Conservation (phyloP, 2,888 invertebrate species). For the Marasmarcha lunaedactyla region DNA sequence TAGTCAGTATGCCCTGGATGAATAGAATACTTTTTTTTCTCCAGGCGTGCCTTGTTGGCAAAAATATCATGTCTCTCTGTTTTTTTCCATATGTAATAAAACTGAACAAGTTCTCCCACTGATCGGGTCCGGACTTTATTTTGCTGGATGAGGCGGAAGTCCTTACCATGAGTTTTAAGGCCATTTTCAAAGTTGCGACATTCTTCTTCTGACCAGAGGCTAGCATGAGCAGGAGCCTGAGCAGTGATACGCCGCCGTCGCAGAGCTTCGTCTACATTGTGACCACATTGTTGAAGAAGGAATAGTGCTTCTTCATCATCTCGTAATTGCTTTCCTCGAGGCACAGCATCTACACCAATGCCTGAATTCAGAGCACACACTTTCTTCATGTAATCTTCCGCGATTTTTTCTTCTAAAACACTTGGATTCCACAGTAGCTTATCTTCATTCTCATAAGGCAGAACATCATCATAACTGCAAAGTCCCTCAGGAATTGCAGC, state of each 20-base stretch:
- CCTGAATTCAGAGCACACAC: slow-evolving; percentile 59
- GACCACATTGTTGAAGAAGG: slow-evolving; percentile 91
- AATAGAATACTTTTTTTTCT: slow-evolving; percentile 92
- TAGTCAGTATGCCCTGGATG: slow-evolving; percentile 95
- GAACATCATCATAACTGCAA: slow-evolving; percentile 92
- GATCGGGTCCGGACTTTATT: slow-evolving; percentile 94
- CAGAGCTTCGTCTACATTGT: slow-evolving; percentile 94
- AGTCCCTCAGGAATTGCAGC: slow-evolving; percentile 93
- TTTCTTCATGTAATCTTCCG: slow-evolving; percentile 84
- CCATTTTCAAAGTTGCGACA: slow-evolving; percentile 97
- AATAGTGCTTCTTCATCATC: slow-evolving; percentile 93
- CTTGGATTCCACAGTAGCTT: slow-evolving; percentile 94
- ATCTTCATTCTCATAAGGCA: slow-evolving; percentile 95
- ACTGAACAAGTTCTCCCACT: slow-evolving; percentile 96
- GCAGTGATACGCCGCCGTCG: slow-evolving; percentile 82
- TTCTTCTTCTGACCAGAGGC: slow-evolving; percentile 97
- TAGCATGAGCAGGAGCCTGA: slow-evolving; percentile 77
- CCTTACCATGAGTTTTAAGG: slow-evolving; percentile 92
- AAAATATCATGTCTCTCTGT: slow-evolving; percentile 95
- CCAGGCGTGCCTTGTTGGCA: slow-evolving; percentile 88
- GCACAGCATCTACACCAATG: slow-evolving; percentile 67
- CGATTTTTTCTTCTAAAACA: slow-evolving; percentile 76
- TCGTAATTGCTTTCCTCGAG: slow-evolving; percentile 80
- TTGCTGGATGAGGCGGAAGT: slow-evolving; percentile 94
- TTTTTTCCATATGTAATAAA: slow-evolving; percentile 98